A percentile compares a stretch with the other conserved stretches of the same genome.
These are phyloP conservation scores for Scaptomyza reducta DNA, from an alignment of 2,888 invertebrate species.

Conservation along the genomic window DNA sequence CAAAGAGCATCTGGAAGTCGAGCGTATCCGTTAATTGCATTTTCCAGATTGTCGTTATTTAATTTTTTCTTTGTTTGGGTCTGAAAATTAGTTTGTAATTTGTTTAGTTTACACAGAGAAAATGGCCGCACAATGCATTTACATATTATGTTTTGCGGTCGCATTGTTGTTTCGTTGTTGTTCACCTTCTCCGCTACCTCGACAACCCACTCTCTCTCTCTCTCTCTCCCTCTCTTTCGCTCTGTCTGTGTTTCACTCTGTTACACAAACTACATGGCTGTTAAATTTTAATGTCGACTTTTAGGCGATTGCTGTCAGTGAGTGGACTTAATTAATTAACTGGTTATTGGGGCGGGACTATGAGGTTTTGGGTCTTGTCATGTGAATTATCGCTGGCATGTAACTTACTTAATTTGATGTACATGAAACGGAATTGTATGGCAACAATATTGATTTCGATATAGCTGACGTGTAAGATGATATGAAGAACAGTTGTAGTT, in stretches of 20 bases:
- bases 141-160: constrained; percentile 66
- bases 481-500: too few species aligned
- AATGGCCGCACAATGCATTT: constrained; percentile 59
- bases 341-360: constrained; percentile 4
- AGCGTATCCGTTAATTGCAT: too few species aligned
- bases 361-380: background rate
- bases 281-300: constrained; percentile 62
- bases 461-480: too few species aligned
- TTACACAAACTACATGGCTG: constrained; percentile 18
- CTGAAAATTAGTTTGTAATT: constrained; percentile 69
- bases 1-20: background rate
- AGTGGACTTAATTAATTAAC: constrained; percentile 58
- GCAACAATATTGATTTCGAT: too few species aligned
- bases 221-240: background rate
- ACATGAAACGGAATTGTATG: too few species aligned
- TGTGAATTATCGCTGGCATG: background rate
- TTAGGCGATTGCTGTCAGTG: constrained; percentile 41
- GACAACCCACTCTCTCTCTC: background rate
- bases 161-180: constrained; percentile 46
- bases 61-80: constrained; percentile 19
- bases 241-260: background rate
- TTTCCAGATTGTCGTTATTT: background rate
- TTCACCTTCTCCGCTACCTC: constrained; percentile 30
- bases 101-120: constrained; percentile 66
- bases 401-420: too few species aligned